Evolutionary conservation across 2,888 invertebrate species (phyloP), one percentile per base, ranked within the genome.

Genomic region (Itoplectis maculator): DNA sequence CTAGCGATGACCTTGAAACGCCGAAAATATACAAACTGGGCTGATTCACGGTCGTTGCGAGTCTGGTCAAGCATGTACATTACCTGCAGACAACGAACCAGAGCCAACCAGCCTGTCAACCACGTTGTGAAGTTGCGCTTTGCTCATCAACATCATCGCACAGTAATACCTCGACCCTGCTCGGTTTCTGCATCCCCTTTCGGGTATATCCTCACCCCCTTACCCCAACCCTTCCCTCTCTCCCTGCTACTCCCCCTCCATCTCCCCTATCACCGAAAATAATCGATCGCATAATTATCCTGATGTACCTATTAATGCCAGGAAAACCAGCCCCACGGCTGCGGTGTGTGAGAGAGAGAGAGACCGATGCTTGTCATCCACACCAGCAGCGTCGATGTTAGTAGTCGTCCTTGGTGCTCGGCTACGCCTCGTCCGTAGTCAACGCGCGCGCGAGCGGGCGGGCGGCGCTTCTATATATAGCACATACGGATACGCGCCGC

Each of bases 221-320:
- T 47, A 11, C 8, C 42, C 42, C 13, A n/a, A n/a, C n/a, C 42
- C 42, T 2, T 7, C 45, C 51, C 54, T 78, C 29, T 47, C 56
- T 23, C 61, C 29, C 29, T 29, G 3, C 5, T 5, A 29, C 42
- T 13, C n/a, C 9, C 37, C 37, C 63, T 59, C 35, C 29, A 45
- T 20, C 65, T 15, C 4, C 8, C 20, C 69, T 45, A 8, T 18
- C 13, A 18, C 74, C 78, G 70, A 82, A 87, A 90, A 90, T 91
- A 90, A 90, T 91, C 90, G 90, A 91, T 91, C 88, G 90, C 87
- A 90, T 90, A 89, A 91, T 91, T 90, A 91, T 91, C 89, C 88
- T 87, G 90, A 90, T 90, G 89, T 89, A 88, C 86, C 88, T 88
- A 88, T 88, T 90, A 90, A 90, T 89, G 90, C 89, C 88, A 87